Evolutionary conservation across 1,140 invertebrate genomes (phyloP).

Genomic region (Andrena cerasifolii): DNA sequence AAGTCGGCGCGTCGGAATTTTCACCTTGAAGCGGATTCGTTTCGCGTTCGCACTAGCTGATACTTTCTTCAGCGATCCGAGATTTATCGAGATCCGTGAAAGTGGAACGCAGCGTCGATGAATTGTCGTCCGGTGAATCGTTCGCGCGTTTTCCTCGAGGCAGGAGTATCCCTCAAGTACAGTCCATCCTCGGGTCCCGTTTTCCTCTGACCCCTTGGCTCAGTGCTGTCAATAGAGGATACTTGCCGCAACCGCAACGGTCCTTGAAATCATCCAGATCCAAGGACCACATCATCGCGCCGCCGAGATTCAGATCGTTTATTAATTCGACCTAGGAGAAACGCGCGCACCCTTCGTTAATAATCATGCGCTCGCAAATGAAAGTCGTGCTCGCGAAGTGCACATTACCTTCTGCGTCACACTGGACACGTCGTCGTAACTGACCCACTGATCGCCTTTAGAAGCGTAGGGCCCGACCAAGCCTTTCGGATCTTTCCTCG

Average conservation of each 20-base stretch:
- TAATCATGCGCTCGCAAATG: neutral
- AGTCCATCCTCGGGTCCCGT: conserved; percentile 33
- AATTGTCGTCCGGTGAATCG: neutral
- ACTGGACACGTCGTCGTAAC: conserved; percentile 92
- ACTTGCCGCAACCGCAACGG: conserved; percentile 89
- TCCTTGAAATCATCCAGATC: conserved; percentile 95
- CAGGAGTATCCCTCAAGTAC: conserved; percentile 39
- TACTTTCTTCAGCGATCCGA: neutral
- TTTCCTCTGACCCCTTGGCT: conserved; percentile 80
- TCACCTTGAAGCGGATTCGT: neutral
- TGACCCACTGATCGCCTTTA: conserved; percentile 93
- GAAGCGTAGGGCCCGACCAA: conserved; percentile 91
- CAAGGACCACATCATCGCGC: conserved; percentile 94
- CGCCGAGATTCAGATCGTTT: conserved; percentile 87
- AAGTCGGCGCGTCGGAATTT: neutral
- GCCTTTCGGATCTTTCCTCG: conserved; percentile 82
- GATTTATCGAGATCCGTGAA: neutral
- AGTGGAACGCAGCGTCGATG: conserved; percentile 4
- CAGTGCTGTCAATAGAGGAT: conserved; percentile 88
- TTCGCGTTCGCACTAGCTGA: neutral
- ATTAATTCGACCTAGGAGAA: conserved; percentile 80
- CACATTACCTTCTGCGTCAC: conserved; percentile 86
- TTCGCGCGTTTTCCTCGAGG: neutral
- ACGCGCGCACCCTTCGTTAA: neutral
- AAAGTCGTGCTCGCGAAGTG: too few species aligned